Evolutionary conservation across 1,140 invertebrate species (phyloP), one percentile per base, ranked within the genome.

Genomic region (Leptinotarsa defecta): DNA sequence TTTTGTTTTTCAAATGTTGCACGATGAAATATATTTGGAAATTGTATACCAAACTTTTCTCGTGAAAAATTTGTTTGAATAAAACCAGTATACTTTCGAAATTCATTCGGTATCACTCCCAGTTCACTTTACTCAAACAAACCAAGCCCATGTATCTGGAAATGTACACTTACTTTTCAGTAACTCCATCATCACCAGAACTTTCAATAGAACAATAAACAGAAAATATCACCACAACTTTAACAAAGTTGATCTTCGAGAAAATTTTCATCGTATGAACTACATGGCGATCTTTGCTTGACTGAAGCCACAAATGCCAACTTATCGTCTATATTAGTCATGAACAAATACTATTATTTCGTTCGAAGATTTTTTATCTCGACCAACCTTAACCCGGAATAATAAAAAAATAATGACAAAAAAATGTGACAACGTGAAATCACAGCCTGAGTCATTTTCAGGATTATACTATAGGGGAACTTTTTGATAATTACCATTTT

Each of bases 271-370:
- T 73, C 63, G 57, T 73, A 48, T 34, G 63, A 57, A 17, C 71
- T 73, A 73, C 71, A 73, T 73, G 71, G 52, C 71, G 61, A 64
- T 43, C 71, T 73, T 48, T 19, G 63, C 71, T 65, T 73, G 20
- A 73, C 71, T 73, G 71, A 73, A 65, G 34, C 71, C 20, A 65
- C 34, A 73, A 73, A 73, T 65, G 48, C 61, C 48, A 71, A 71
- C 64, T 27, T 65, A 65, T 65, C 64, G 64, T 65, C 64, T 27
- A 65, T 65, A 65, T 65, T 65, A 65, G 64, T 65, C 64, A 24
- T 65, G 22, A 65, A 65, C 64, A 65, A 65, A 65, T 27, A 65
- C 20, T 62, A n/a, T 62, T 62, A 62, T 62, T 62, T 62, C 61
- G 61, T 62, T 62, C 20, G 17, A 20, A 62, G 61, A 43, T 43